phyloP scores from a whole-genome alignment of 2,888 invertebrate genomes.

The Xanthia icteritia region DNA sequence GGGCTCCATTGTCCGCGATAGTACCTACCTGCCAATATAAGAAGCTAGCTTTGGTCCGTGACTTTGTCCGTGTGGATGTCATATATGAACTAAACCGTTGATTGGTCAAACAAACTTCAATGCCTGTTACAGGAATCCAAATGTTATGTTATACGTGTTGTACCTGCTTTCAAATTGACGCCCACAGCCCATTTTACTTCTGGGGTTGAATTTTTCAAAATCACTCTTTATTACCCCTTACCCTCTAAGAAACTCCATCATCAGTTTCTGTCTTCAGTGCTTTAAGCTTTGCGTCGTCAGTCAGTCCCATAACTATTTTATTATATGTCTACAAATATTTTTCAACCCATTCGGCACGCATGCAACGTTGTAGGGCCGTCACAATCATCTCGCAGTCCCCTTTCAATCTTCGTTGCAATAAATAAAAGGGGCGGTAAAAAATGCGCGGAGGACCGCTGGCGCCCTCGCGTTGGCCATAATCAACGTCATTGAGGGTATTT shows the following conservation, averaged over 20 bases:
- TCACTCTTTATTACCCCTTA: not conserved
- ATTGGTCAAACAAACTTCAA: not conserved
- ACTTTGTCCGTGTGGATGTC: not conserved
- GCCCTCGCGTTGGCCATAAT: constrained; percentile 78
- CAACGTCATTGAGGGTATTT: constrained; percentile 79
- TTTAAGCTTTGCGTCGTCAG: not conserved
- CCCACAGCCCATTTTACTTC: not conserved
- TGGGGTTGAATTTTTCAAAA: not conserved
- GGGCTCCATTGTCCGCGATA: too few species aligned
- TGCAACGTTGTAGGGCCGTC: constrained; percentile 76
- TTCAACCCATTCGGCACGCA: constrained; percentile 69
- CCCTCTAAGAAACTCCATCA: not conserved
- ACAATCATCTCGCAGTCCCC: constrained; percentile 86
- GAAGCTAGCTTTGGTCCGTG: not conserved
- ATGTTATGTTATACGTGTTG: not conserved
- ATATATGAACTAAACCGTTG: not conserved
- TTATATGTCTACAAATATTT: constrained; percentile 43
- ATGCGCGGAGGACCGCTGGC: constrained; percentile 78
- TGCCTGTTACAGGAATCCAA: not conserved
- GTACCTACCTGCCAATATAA: not conserved
- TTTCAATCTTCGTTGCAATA: constrained; percentile 89
- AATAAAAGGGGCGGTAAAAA: constrained; percentile 89
- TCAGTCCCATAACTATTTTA: constrained; percentile 7
- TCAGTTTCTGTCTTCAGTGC: not conserved
- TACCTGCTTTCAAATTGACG: not conserved